Percentiles rank a stretch among this genome's conserved stretches.
Evolutionary conservation across 2,888 invertebrate species (phyloP).

Genomic region (Tromatobia lineatoria): DNA sequence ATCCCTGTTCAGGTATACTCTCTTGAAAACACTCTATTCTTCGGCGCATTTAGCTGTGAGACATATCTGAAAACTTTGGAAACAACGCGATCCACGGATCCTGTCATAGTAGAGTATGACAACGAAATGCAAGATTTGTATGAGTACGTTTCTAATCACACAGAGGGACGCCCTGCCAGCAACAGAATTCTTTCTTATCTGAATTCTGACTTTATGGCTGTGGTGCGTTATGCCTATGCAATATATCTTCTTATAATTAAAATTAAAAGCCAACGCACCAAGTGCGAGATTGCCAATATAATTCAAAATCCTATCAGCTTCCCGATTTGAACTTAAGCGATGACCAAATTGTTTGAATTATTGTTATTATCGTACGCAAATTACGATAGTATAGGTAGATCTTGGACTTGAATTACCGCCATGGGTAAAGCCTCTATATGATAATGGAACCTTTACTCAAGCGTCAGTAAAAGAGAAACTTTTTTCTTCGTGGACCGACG

Average conservation of each 20-base stretch:
- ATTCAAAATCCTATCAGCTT: too few relatives aligned
- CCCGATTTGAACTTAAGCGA: too few relatives aligned
- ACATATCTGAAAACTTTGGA: neutral
- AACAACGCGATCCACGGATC: neutral
- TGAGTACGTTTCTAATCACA: neutral
- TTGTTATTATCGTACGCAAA: neutral
- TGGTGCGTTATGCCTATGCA: neutral
- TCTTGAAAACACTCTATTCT: neutral
- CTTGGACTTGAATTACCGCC: neutral
- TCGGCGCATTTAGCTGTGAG: neutral
- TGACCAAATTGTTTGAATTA: neutral
- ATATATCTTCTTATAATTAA: neutral
- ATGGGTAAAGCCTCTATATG: neutral
- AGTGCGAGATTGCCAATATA: too few relatives aligned
- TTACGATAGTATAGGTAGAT: neutral
- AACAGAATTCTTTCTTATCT: neutral
- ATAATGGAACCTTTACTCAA: neutral
- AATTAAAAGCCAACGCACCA: too few relatives aligned
- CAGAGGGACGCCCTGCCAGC: neutral
- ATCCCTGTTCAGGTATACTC: neutral
- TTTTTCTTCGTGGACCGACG: neutral
- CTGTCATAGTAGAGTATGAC: neutral
- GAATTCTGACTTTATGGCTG: neutral
- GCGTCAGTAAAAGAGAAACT: neutral
- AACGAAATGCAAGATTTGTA: neutral